Evolutionary conservation across 2,797 vertebrate genomes (phyloP).

Genomic region (Coluber constrictor): DNA sequence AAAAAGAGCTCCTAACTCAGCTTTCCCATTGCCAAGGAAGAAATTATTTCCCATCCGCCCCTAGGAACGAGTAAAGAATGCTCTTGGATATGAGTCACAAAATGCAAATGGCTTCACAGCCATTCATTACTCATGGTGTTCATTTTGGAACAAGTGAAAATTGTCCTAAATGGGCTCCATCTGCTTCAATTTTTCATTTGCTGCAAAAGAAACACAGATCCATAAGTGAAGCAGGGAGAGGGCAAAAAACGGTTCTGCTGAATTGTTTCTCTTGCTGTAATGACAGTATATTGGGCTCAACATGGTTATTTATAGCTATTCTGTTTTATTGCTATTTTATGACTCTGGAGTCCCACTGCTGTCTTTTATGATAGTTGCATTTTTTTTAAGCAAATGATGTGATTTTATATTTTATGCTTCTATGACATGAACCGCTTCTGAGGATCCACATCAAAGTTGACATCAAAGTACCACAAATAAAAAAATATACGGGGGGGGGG

Average conservation of each 20-base stretch:
- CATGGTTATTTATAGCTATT: neutral
- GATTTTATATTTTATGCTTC: neutral
- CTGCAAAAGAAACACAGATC: neutral
- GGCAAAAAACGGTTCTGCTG: neutral
- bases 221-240: neutral
- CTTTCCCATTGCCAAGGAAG: no score
- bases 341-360: neutral
- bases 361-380: neutral
- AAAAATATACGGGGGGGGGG: neutral
- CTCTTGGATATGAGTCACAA: neutral
- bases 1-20: neutral
- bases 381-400: neutral
- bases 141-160: neutral
- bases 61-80: neutral
- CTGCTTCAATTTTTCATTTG: neutral
- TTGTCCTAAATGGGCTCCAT: neutral
- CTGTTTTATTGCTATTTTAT: neutral
- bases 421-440: neutral
- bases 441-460: neutral
- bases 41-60: neutral
- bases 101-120: neutral
- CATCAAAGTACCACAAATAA: neutral
- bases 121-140: neutral
- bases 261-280: neutral
- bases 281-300: neutral